Percentiles rank a stretch among this genome's conserved stretches.
Evolutionary conservation across 1,140 invertebrate species (phyloP).

Genomic region (Gryllus bimaculatus): DNA sequence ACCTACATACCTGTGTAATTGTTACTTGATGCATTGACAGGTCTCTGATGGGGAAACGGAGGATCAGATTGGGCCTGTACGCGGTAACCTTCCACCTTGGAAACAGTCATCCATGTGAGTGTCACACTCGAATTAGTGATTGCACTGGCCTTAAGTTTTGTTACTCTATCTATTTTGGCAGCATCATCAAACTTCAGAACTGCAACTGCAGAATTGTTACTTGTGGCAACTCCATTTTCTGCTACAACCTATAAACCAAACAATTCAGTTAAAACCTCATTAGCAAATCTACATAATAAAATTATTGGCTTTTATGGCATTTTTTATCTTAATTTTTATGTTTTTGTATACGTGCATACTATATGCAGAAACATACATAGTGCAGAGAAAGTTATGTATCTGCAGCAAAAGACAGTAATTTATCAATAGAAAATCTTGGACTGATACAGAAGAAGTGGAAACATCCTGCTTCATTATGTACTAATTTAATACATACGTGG

Average conservation of each 20-base stretch:
- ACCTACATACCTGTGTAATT: constrained; percentile 24
- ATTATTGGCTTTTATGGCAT: no score
- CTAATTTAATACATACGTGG: no score
- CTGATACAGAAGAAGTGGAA: no score
- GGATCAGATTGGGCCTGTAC: constrained; percentile 39
- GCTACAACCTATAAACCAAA: constrained; percentile 48
- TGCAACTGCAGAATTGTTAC: constrained; percentile 45
- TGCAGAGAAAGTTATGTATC: no score
- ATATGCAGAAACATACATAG: no score
- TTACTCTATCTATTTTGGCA: constrained; percentile 49
- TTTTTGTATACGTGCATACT: no score
- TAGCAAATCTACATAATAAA: no score
- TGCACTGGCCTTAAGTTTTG: constrained; percentile 40
- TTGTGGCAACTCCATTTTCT: constrained; percentile 47
- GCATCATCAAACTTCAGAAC: constrained; percentile 48
- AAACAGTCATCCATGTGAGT: constrained; percentile 49
- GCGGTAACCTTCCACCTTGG: constrained; percentile 50
- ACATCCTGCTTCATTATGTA: no score
- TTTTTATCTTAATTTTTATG: no score
- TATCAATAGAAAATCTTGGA: no score
- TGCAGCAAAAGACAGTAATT: no score
- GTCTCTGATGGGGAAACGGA: constrained; percentile 39
- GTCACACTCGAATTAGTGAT: constrained; percentile 41
- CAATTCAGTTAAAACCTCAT: no score
- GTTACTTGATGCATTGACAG: constrained; percentile 29